phyloP scores from a whole-genome alignment of 1,140 invertebrate species.

The Drosophila sechellia region DNA sequence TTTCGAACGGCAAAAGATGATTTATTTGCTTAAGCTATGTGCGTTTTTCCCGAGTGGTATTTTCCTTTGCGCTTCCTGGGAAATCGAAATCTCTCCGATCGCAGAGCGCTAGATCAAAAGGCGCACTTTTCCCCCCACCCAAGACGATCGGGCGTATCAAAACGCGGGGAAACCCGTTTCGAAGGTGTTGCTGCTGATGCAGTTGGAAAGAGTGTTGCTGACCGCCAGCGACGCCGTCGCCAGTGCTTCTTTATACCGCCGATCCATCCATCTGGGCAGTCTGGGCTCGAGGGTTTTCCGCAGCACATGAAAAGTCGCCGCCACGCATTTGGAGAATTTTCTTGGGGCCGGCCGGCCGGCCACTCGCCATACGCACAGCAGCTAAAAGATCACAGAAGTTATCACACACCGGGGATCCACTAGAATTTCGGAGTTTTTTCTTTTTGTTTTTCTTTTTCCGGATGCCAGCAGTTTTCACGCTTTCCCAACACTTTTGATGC shows the following conservation, averaged over 20 bases:
- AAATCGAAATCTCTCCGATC: slow-evolving; percentile 34
- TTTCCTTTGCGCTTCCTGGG: slow-evolving; percentile 52
- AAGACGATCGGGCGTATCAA: slow-evolving; percentile 47
- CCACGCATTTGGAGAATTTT: slow-evolving; percentile 49
- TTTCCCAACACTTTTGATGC: slow-evolving; percentile 32
- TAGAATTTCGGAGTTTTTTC: neutral
- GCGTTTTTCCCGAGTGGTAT: slow-evolving; percentile 13
- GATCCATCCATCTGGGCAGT: slow-evolving; percentile 75
- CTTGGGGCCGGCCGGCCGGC: slow-evolving; percentile 74
- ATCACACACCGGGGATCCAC: slow-evolving; percentile 21
- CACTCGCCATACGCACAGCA: slow-evolving; percentile 49
- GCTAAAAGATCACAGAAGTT: slow-evolving; percentile 21
- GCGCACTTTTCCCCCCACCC: slow-evolving; percentile 31
- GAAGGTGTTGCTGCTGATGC: slow-evolving; percentile 27
- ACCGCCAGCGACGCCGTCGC: slow-evolving; percentile 55
- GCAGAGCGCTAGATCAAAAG: slow-evolving; percentile 71
- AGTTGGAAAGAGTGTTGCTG: slow-evolving; percentile 22
- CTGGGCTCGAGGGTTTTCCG: slow-evolving; percentile 53
- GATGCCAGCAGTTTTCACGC: slow-evolving; percentile 39
- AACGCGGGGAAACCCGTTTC: slow-evolving; percentile 67
- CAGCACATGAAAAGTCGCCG: slow-evolving; percentile 68
- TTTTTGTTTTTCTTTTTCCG: slow-evolving; percentile 7
- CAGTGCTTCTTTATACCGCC: slow-evolving; percentile 58
- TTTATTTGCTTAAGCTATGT: slow-evolving; percentile 55
- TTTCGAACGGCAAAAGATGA: slow-evolving; percentile 50